Percentiles rank a stretch among this genome's conserved stretches.
Conservation (phyloP, 2,113 vertebrate species). For the Jaculus jaculus region DNA sequence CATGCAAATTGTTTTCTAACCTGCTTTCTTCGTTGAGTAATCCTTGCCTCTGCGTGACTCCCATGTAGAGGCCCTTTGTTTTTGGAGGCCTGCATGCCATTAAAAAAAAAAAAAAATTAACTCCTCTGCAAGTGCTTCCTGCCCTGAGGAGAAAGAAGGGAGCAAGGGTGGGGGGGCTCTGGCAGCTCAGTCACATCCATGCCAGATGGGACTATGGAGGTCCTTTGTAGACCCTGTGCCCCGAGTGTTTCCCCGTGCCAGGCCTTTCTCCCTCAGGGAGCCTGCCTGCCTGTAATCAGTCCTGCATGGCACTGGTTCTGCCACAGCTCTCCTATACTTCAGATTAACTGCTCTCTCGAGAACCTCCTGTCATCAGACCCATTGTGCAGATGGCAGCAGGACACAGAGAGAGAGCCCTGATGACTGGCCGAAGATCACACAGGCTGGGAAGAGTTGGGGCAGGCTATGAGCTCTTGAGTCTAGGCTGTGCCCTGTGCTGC, state of each 20-base stretch:
- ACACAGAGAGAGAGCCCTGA: neutral
- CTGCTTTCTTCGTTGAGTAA: neutral
- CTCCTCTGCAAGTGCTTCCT: neutral
- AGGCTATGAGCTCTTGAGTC: neutral
- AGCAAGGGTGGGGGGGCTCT: neutral
- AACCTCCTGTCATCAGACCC: neutral
- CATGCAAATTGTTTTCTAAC: neutral
- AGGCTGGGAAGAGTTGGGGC: neutral
- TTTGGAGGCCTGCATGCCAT: neutral
- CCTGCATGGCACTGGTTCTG: no score
- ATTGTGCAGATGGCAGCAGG: neutral
- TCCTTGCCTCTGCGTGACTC: neutral
- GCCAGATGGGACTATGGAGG: neutral
- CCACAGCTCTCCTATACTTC: accelerated
- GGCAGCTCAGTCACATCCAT: neutral
- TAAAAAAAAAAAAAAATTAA: no score
- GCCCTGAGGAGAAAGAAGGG: neutral
- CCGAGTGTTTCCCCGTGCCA: neutral
- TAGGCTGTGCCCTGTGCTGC: neutral
- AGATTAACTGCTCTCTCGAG: neutral
- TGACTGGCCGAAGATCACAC: neutral
- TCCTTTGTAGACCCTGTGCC: neutral
- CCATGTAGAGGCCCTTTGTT: neutral
- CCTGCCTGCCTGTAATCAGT: accelerated
- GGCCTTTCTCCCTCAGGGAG: neutral